phyloP scores from a whole-genome alignment of 2,113 vertebrate species.

The Chlamydotis undulata region DNA sequence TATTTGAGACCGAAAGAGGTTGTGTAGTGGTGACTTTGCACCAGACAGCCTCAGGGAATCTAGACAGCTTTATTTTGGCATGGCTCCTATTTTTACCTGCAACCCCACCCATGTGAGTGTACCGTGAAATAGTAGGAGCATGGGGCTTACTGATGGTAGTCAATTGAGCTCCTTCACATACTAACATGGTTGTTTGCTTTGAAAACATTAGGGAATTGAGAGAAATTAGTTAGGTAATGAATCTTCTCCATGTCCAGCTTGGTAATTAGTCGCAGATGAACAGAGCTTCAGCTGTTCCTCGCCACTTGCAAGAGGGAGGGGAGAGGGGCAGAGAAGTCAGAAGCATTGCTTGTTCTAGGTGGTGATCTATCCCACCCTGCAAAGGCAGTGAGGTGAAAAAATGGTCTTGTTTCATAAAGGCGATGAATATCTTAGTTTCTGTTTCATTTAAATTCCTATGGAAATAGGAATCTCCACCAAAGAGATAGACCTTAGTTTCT shows the following conservation, averaged over 20 bases:
- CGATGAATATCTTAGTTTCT: neutral
- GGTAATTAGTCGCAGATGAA: neutral
- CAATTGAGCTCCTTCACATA: neutral
- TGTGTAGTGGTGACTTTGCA: neutral
- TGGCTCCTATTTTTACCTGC: neutral
- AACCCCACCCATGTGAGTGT: neutral
- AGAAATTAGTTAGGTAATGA: neutral
- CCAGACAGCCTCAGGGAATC: neutral
- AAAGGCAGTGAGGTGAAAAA: neutral
- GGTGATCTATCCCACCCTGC: neutral
- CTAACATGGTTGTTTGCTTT: neutral
- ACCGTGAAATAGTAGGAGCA: rapidly evolving
- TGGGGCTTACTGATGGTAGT: neutral
- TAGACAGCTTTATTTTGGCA: neutral
- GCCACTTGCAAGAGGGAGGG: neutral
- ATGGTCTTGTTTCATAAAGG: neutral
- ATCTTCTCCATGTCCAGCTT: neutral
- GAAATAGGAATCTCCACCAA: neutral
- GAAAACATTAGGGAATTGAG: neutral
- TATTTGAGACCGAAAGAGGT: neutral
- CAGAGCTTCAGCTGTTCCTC: neutral
- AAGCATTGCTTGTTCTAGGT: neutral
- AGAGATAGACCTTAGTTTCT: neutral
- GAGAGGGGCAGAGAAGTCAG: neutral
- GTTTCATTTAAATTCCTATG: neutral